phyloP scores from a whole-genome alignment of 2,113 vertebrate genomes.

The Suncus etruscus region DNA sequence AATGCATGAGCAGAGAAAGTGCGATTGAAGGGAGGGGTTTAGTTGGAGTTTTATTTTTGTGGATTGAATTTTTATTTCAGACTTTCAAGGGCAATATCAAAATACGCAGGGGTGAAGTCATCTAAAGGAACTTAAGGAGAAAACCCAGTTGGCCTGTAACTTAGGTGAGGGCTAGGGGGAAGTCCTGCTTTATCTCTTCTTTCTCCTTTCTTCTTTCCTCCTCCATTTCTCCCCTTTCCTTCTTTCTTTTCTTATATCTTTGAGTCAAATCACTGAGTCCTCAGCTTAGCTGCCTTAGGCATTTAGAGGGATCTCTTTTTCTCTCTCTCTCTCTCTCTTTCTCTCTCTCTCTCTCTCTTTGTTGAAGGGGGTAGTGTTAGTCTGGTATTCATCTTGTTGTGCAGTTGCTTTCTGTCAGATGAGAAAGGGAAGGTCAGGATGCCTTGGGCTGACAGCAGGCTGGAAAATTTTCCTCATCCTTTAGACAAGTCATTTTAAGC shows the following conservation, averaged over 20 bases:
- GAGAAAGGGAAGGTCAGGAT: not conserved
- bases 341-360: not conserved
- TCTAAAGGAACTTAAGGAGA: not conserved
- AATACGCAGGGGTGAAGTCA: not conserved
- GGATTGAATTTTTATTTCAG: slow-evolving; percentile 4
- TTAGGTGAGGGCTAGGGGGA: not conserved
- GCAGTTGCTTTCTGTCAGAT: not conserved
- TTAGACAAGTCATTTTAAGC: not conserved
- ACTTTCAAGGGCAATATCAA: not conserved
- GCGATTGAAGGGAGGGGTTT: not conserved
- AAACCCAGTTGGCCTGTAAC: not conserved
- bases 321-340: too few relatives aligned
- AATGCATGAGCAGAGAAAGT: not conserved
- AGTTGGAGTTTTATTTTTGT: not conserved
- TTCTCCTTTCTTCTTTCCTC: not conserved
- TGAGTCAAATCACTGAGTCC: not conserved
- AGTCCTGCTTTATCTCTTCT: not conserved
- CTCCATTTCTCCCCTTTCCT: not conserved
- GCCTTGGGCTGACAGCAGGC: not conserved
- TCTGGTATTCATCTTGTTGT: not conserved
- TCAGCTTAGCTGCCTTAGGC: not conserved
- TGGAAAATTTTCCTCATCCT: not conserved
- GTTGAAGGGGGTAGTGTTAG: not conserved
- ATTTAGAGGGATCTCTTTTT: not conserved
- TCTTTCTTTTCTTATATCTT: not conserved